Evolutionary conservation across 2,797 vertebrate species (phyloP), one percentile per base, ranked within the genome.

Genomic region (Sarcophilus harrisii): DNA sequence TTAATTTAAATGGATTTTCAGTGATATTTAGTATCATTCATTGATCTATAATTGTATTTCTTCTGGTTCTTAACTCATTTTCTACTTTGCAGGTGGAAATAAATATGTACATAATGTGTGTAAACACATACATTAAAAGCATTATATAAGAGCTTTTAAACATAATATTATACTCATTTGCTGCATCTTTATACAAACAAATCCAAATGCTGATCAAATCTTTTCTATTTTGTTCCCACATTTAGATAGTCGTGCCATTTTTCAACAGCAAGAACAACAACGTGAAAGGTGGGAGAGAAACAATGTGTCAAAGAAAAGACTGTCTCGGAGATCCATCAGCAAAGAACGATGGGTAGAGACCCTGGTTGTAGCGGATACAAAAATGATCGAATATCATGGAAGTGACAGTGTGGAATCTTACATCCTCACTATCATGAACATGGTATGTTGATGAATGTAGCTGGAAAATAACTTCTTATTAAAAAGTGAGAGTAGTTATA

Each of bases 361-460:
- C 0, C 99, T 99, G 98, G 99, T 99, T 98, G 99, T 99, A 97
- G 99, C 99, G 0, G 99, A 99, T 98, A 99, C 99, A 92, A 99
- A 99, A 98, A 99, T 99, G 98, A 99, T 99, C 91, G 99, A 99
- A 49, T 99, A 99, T 95, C 99, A 99, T 0, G 99, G 99, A 95
- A 99, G 99, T 32, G 99, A 99, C 93, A 99, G 99, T 0, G 99
- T 99, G 96, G 99, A 99, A 97, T 99, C 99, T 52, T 99, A 99
- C 97, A 99, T 99, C 97, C 99, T 99, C 97, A 99, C 99, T 92
- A 99, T 99, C 98, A 99, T 99, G 99, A 99, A 99, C 97, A 99
- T 99, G 99, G 99, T 99, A 98, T 87, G 99, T 97, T 1, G 58
- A 55, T 1, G 92, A 5, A 24, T 0, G 0, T 5, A 60, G 45